Evolutionary conservation across 2,797 vertebrate genomes (phyloP).

Genomic region (Helicolenus hilgendorfi): DNA sequence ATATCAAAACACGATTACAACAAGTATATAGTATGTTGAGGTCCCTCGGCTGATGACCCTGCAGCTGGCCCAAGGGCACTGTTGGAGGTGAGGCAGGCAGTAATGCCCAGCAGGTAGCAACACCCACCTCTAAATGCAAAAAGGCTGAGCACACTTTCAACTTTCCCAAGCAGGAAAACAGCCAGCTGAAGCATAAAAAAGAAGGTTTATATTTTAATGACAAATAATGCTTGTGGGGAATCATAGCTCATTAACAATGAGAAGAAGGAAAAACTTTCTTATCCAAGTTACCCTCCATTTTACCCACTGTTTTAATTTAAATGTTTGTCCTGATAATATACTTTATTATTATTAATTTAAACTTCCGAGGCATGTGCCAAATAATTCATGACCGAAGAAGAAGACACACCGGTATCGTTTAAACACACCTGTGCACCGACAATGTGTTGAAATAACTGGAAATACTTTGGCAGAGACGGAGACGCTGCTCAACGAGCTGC

Average conservation of each 20-base stretch:
- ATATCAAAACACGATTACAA: neutral
- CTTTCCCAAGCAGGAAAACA: neutral
- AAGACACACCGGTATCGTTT: neutral
- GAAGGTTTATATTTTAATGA: neutral
- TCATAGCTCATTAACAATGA: conserved; percentile 10
- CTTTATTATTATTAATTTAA: no score
- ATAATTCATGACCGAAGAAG: conserved; percentile 20
- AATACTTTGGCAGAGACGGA: conserved; percentile 14
- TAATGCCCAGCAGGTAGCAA: no score
- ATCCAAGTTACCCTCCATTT: neutral
- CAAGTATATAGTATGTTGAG: neutral
- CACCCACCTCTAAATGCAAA: neutral
- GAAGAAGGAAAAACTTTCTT: neutral
- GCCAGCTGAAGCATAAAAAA: neutral
- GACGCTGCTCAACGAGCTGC: neutral
- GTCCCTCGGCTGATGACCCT: no score
- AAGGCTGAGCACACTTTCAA: neutral
- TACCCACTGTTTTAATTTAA: neutral
- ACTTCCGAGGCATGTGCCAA: neutral
- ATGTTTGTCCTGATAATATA: neutral
- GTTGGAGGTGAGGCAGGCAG: no score
- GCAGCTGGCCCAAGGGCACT: no score
- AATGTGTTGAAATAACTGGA: neutral
- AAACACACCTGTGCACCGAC: conserved; percentile 16
- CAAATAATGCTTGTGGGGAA: neutral